Evolutionary conservation across 2,888 invertebrate genomes (phyloP).

Genomic region (Archips xylosteana): DNA sequence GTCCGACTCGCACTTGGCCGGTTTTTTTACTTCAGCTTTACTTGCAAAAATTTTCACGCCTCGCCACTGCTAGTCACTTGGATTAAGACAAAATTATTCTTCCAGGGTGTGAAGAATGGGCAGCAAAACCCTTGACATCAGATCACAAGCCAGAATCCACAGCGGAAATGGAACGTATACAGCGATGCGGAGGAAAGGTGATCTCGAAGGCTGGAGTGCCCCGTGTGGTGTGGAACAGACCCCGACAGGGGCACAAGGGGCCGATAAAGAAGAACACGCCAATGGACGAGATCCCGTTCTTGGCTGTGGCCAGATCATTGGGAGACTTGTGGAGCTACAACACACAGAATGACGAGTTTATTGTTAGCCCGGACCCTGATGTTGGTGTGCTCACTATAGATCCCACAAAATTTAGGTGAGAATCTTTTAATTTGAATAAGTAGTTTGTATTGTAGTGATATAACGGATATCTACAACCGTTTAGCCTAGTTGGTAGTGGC

Average conservation of each 20-base stretch:
- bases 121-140: constrained; percentile 92
- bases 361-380: constrained; percentile 99
- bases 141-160: constrained; percentile 98
- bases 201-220: constrained; percentile 93
- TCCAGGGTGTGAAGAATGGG: constrained; percentile 89
- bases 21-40: too few species aligned
- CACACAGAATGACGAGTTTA: constrained; percentile 94
- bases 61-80: too few species aligned
- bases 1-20: too few species aligned
- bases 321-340: constrained; percentile 99
- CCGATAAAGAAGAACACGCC: constrained; percentile 95
- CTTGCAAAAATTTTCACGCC: too few species aligned
- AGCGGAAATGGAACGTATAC: constrained; percentile 93
- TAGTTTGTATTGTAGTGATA: too few species aligned
- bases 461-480: too few species aligned
- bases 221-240: constrained; percentile 98
- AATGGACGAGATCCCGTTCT: constrained; percentile 97
- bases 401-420: constrained; percentile 88
- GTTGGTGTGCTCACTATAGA: constrained; percentile 94
- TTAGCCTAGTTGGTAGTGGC: too few species aligned
- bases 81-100: constrained; percentile 24
- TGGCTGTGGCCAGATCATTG: constrained; percentile 97
- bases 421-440: too few species aligned
- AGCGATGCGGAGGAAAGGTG: constrained; percentile 91
- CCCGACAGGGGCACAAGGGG: constrained; percentile 91